Conservation (phyloP, 2,888 invertebrate species). For the Agonum fuliginosum region DNA sequence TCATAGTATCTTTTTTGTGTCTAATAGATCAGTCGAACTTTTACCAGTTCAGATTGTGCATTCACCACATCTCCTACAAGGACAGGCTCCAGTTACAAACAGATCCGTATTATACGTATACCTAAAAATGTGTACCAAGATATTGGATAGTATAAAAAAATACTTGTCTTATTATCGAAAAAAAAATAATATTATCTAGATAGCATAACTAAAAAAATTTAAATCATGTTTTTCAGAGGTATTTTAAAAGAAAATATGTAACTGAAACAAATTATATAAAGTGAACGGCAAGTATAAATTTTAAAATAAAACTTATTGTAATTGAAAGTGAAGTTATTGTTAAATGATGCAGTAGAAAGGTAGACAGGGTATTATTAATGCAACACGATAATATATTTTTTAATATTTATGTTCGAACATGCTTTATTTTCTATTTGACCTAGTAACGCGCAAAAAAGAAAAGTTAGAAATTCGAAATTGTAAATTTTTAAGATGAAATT, state of each 20-base stretch:
- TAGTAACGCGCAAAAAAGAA: conserved; percentile 20
- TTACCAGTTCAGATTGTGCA: conserved; percentile 14
- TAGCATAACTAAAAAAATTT: too few relatives aligned
- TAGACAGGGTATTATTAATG: conserved; percentile 3
- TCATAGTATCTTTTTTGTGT: background rate
- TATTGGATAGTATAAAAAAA: too few relatives aligned
- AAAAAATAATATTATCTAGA: too few relatives aligned
- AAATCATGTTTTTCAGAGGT: too few relatives aligned
- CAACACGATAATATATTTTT: conserved; percentile 25
- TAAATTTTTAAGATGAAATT: conserved; percentile 18
- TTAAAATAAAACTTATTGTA: background rate
- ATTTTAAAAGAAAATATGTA: too few relatives aligned
- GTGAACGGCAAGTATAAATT: conserved; percentile 1
- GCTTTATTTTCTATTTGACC: conserved; percentile 34
- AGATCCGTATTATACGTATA: background rate
- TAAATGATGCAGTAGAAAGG: conserved; percentile 11
- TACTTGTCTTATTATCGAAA: too few relatives aligned
- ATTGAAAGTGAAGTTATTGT: conserved; percentile 27
- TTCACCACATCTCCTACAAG: conserved; percentile 23
- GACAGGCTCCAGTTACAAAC: background rate
- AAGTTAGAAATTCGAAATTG: conserved; percentile 39
- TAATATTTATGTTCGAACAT: conserved; percentile 31
- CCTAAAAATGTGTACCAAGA: too few relatives aligned
- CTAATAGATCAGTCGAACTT: background rate
- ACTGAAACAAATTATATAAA: conserved; percentile 12